These are phyloP conservation scores for Euthynnus affinis DNA, from an alignment of 2,797 vertebrate genomes.

Conservation along the genomic window DNA sequence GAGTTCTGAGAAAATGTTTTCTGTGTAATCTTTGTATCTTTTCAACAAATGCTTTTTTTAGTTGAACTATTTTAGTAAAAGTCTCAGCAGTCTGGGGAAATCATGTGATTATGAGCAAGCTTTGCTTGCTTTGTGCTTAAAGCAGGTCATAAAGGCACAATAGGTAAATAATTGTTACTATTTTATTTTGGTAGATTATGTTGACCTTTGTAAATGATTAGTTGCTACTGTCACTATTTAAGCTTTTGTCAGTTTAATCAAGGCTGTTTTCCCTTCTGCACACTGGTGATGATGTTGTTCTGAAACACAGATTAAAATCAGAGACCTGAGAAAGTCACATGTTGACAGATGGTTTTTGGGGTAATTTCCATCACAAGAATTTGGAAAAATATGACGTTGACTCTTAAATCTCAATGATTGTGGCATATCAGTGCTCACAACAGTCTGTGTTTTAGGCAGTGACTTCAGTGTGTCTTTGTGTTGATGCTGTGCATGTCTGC, in stretches of 20 bases:
- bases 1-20: not conserved
- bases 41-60: not conserved
- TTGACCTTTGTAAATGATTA: constrained; percentile 38
- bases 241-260: constrained; percentile 12
- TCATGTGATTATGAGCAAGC: constrained; percentile 8
- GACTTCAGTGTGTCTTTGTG: constrained; percentile 15
- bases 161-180: constrained; percentile 20
- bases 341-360: not conserved
- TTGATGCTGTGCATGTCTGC: constrained; percentile 66
- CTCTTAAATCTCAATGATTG: not conserved
- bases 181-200: constrained; percentile 5
- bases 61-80: not conserved
- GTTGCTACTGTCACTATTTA: constrained; percentile 3
- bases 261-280: constrained; percentile 15
- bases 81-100: constrained; percentile 2
- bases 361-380: not conserved
- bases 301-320: constrained; percentile 31
- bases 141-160: constrained; percentile 17
- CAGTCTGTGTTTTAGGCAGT: constrained; percentile 41
- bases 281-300: constrained; percentile 4
- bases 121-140: constrained; percentile 26
- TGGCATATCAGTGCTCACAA: not conserved
- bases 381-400: not conserved
- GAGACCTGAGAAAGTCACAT: not conserved
- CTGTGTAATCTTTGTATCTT: not conserved